Conservation (phyloP, 2,888 invertebrate genomes). For the Sarcophaga subvicina region DNA sequence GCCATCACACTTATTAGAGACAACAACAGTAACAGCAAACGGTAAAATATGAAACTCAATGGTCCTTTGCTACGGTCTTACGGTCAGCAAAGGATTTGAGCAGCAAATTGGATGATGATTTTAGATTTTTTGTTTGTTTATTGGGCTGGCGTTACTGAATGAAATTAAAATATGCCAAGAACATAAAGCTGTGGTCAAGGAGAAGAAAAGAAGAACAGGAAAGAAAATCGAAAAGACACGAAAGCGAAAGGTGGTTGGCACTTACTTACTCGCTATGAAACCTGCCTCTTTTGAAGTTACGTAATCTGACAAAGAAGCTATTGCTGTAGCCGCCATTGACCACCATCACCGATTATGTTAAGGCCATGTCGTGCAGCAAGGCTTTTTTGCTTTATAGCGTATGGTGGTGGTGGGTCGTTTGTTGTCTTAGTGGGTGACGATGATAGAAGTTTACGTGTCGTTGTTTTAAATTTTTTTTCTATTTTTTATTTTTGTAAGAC, state of each 20-base stretch:
- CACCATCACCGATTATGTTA: conserved; percentile 10
- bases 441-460: conserved; percentile 63
- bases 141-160: conserved; percentile 59
- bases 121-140: not conserved
- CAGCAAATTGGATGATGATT: too few relatives aligned
- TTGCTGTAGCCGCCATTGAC: conserved; percentile 1
- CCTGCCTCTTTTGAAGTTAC: conserved; percentile 53
- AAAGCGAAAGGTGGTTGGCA: conserved; percentile 58
- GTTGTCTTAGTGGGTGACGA: conserved; percentile 45
- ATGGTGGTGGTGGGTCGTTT: conserved; percentile 24
- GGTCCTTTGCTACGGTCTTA: too few relatives aligned
- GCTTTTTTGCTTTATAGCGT: conserved; percentile 34
- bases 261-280: conserved; percentile 1
- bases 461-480: conserved; percentile 36
- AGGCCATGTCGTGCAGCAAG: conserved; percentile 54
- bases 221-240: conserved; percentile 49
- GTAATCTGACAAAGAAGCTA: conserved; percentile 56
- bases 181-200: conserved; percentile 3
- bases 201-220: conserved; percentile 12
- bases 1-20: conserved; percentile 6
- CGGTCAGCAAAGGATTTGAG: too few relatives aligned
- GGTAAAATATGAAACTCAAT: conserved; percentile 10
- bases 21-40: not conserved
- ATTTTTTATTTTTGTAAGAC: not conserved
- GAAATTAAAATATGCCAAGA: conserved; percentile 63